These are phyloP conservation scores for Scleropages formosus DNA, from an alignment of 2,797 vertebrate genomes.

Conservation along the genomic window DNA sequence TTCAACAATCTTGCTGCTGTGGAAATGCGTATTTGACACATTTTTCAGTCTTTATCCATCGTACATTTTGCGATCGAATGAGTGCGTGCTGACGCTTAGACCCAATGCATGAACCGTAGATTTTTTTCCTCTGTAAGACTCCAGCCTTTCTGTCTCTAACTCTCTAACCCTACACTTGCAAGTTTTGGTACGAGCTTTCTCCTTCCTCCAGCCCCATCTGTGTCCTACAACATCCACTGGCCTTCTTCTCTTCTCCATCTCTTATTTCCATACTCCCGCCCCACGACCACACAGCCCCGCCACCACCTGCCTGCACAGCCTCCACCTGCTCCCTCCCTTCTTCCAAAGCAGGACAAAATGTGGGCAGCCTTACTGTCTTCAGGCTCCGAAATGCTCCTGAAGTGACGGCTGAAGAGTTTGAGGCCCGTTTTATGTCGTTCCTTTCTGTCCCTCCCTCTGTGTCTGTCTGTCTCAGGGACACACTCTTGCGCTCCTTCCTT, in stretches of 20 bases:
- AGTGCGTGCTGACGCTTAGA: background rate
- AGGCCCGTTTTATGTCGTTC: conserved; percentile 11
- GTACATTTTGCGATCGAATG: background rate
- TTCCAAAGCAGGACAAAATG: conserved; percentile 17
- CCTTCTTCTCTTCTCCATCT: conserved; percentile 30
- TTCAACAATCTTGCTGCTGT: too few relatives aligned
- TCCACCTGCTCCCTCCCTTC: conserved; percentile 14
- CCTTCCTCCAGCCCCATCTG: conserved; percentile 6
- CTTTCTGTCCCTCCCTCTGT: conserved; percentile 41
- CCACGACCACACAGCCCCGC: too few relatives aligned
- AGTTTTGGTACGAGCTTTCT: background rate
- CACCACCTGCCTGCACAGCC: too few relatives aligned
- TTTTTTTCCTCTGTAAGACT: background rate
- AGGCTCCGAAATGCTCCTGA: background rate
- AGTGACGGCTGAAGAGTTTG: background rate
- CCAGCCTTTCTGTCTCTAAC: background rate
- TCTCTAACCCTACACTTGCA: background rate
- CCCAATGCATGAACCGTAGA: background rate
- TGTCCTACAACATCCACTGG: background rate
- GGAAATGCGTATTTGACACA: too few relatives aligned
- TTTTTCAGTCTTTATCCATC: too few relatives aligned
- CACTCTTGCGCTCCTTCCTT: conserved; percentile 65
- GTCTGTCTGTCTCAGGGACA: conserved; percentile 50
- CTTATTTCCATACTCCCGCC: conserved; percentile 29
- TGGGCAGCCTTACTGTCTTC: conserved; percentile 11